Conservation (phyloP, 2,113 vertebrate genomes). For the Brachyhypopomus occidentalis region DNA sequence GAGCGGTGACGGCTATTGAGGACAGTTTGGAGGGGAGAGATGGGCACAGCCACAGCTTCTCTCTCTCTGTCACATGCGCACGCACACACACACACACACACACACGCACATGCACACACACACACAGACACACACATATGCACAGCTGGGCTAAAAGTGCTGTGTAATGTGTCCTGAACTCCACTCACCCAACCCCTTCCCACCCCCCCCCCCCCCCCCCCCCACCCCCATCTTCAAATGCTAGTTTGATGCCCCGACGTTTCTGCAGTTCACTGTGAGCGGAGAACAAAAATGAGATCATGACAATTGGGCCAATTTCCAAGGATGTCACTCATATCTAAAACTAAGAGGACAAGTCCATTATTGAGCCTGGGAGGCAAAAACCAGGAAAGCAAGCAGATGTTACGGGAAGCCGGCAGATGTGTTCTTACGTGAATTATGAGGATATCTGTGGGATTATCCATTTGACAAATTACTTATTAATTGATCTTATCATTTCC, state of each 20-base stretch:
- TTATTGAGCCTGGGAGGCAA: conserved; percentile 59
- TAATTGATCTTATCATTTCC: conserved; percentile 5
- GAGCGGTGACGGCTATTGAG: conserved; percentile 34
- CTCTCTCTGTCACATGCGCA: too few relatives aligned
- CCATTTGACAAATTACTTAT: conserved; percentile 50
- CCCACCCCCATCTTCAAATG: conserved; percentile 39
- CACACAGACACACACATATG: too few relatives aligned
- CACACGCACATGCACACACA: background rate
- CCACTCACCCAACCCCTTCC: background rate
- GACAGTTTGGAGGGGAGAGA: conserved; percentile 39
- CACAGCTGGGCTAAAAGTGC: conserved; percentile 63
- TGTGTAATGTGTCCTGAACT: conserved; percentile 58
- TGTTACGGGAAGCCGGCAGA: conserved; percentile 32
- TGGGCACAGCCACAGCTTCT: conserved; percentile 58
- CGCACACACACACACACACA: too few relatives aligned
- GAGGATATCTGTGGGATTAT: background rate
- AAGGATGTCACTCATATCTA: conserved; percentile 73
- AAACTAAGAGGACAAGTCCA: conserved; percentile 65
- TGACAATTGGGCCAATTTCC: conserved; percentile 73
- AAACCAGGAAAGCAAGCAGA: conserved; percentile 46
- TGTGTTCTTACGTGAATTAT: background rate
- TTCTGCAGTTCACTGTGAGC: conserved; percentile 46
- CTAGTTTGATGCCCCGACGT: conserved; percentile 56
- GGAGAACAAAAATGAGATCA: conserved; percentile 67
- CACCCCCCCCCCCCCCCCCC: background rate